Evolutionary conservation across 2,797 vertebrate genomes (phyloP).

Genomic region (Crenuchus spilurus): DNA sequence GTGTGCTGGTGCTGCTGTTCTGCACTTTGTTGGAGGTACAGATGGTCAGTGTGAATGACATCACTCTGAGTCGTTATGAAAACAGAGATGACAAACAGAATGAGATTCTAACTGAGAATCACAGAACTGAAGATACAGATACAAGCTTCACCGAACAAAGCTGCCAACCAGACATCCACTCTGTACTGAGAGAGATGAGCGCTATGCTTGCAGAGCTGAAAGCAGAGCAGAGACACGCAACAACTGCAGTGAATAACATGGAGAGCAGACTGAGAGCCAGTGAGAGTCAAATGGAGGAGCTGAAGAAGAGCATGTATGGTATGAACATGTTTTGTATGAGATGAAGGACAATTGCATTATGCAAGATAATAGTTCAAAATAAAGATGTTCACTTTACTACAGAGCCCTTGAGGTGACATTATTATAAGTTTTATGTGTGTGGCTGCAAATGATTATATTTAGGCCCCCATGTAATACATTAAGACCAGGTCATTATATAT

Average conservation of each 20-base stretch:
- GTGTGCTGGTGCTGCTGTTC: not conserved
- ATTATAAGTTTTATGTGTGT: no score
- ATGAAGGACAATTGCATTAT: no score
- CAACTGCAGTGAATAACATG: not conserved
- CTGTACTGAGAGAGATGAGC: not conserved
- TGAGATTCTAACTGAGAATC: not conserved
- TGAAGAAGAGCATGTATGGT: no score
- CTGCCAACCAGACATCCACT: not conserved
- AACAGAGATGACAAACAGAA: not conserved
- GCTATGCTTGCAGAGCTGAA: not conserved
- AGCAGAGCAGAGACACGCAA: not conserved
- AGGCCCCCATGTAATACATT: no score
- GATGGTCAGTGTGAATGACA: not conserved
- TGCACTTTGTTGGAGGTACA: not conserved
- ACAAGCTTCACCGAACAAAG: not conserved
- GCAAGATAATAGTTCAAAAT: no score
- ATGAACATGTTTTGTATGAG: no score
- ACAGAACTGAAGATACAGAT: not conserved
- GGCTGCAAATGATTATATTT: no score
- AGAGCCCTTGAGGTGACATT: no score
- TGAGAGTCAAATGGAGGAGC: not conserved
- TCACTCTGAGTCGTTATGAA: not conserved
- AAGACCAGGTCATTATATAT: no score
- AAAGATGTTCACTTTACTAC: no score
- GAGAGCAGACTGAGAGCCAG: not conserved